phyloP scores from a whole-genome alignment of 2,113 vertebrate genomes.

The Riparia riparia region DNA sequence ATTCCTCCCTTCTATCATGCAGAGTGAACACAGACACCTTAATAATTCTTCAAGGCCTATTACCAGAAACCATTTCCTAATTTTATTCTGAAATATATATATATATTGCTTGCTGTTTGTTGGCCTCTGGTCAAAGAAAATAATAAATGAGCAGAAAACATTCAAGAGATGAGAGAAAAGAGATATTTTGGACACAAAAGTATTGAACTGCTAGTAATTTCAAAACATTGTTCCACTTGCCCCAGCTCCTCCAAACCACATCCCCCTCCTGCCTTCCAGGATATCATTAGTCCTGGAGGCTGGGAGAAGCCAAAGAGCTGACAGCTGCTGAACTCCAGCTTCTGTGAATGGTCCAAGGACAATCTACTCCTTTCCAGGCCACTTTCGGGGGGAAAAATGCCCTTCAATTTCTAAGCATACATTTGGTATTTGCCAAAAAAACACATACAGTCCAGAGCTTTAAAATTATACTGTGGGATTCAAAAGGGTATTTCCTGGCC shows the following conservation, averaged over 20 bases:
- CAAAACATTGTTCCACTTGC: neutral
- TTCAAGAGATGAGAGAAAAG: conserved; percentile 3
- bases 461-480: neutral
- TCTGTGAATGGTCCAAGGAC: conserved; percentile 17
- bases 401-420: neutral
- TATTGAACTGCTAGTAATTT: neutral
- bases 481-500: neutral
- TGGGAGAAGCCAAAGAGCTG: neutral
- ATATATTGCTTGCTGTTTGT: neutral
- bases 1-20: neutral
- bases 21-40: neutral
- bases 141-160: neutral
- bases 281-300: neutral
- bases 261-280: neutral
- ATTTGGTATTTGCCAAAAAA: neutral
- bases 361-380: conserved; percentile 34
- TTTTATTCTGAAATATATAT: neutral
- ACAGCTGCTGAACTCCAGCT: conserved; percentile 13
- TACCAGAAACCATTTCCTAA: neutral
- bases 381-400: neutral
- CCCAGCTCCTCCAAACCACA: neutral
- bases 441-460: neutral
- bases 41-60: neutral
- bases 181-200: neutral
- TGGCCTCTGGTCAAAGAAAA: neutral